A percentile compares a stretch with the other conserved stretches of the same genome.
phyloP scores from a whole-genome alignment of 2,888 invertebrate species.

The Podabrus alpinus region DNA sequence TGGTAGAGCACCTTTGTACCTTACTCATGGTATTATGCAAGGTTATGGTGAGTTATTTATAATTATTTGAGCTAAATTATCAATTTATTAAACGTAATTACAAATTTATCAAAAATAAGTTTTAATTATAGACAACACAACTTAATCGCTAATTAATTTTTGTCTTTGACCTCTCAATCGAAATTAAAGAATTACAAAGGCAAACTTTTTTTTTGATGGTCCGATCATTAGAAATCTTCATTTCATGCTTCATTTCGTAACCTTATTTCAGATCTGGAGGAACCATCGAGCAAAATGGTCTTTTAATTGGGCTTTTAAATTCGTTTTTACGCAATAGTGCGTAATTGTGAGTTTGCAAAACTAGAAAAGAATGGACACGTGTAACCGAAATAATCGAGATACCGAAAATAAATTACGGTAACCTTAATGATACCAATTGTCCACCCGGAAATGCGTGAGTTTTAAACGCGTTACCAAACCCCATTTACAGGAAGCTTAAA shows the following conservation, averaged over 20 bases:
- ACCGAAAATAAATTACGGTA: slow-evolving; percentile 16
- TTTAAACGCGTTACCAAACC: slow-evolving; percentile 1
- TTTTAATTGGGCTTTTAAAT: slow-evolving; percentile 24
- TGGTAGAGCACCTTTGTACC: slow-evolving; percentile 79
- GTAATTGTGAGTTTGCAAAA: slow-evolving; percentile 18
- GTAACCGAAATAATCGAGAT: slow-evolving; percentile 9
- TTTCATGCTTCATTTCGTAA: slow-evolving; percentile 21
- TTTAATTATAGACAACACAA: neutral
- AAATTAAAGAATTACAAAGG: neutral
- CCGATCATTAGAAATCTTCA: slow-evolving; percentile 17
- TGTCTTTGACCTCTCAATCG: neutral
- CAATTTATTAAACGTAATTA: neutral
- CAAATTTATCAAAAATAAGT: neutral
- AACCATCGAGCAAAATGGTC: slow-evolving; percentile 31
- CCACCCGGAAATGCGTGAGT: slow-evolving; percentile 4
- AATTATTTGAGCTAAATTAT: neutral
- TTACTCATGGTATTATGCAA: slow-evolving; percentile 86
- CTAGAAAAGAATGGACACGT: slow-evolving; percentile 9
- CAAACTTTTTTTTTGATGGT: neutral
- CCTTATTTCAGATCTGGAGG: slow-evolving; percentile 23
- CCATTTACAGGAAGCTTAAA: slow-evolving; percentile 6
- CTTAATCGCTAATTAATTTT: neutral
- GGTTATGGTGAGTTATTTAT: slow-evolving; percentile 74
- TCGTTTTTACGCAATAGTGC: slow-evolving; percentile 24
- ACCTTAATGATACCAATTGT: slow-evolving; percentile 24